Evolutionary conservation across 2,888 invertebrate species (phyloP), one percentile per base, ranked within the genome.

Genomic region (Rambutsinella grinnellia): DNA sequence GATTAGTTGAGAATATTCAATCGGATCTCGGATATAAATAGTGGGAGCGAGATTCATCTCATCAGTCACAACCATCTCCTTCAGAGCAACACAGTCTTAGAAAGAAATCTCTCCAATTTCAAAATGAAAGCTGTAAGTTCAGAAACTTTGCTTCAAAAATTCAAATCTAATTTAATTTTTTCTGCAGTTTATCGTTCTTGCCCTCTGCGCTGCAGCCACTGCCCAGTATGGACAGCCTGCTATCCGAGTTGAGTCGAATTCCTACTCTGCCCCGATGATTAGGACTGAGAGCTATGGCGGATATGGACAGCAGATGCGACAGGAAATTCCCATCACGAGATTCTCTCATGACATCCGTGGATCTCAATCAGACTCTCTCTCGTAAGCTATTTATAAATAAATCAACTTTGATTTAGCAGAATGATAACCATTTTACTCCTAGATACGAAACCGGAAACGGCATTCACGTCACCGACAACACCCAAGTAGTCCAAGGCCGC

Each of bases 231-330:
- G 44, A 26, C 57, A 62, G 63, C 71, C 71, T 23, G 61, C 61
- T 27, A 3, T 24, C 51, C 51, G 26, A 36, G 5, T 36, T 5
- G 36, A 8, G 36, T 24, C 24, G 21, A 8, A 19, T 5, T 28
- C 71, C 54, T 49, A 63, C 36, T 19, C 54, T 46, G 63, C 71
- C 71, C 71, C 71, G n/a, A 5, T 24, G 8, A 51, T 62, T 26
- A 2, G 26, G 13, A 1, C 26, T n/a, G 51, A 27, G 27, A 47
- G 28, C 62, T 51, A 62, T 28, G 49, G 54, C 21, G 26, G 58
- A 5, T 26, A 19, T 15, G 2, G 13, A 36, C 6, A n/a, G n/a
- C n/a, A n/a, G 3, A n/a, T n/a, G 10, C 17, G 47, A 2, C 15
- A 58, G 28, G 8, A 26, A 2, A 62, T 62, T 8, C 49, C 62